phyloP scores from a whole-genome alignment of 2,888 invertebrate species.

The Aporophyla nigra region DNA sequence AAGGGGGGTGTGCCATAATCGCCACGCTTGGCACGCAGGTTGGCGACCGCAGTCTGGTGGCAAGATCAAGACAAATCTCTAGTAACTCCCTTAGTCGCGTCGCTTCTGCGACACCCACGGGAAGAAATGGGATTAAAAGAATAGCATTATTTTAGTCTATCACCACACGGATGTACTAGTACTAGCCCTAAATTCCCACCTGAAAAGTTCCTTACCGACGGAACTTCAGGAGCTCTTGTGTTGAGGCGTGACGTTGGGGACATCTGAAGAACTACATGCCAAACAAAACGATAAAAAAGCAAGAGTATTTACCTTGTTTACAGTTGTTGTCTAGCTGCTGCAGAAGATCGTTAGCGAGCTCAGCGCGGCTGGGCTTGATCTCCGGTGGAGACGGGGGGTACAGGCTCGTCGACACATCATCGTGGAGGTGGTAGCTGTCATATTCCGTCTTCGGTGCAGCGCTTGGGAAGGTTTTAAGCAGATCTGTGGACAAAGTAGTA shows the following conservation, averaged over 20 bases:
- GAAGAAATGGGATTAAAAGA: no score
- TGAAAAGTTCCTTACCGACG: neutral
- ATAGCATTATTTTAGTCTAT: no score
- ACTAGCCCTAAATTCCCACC: neutral
- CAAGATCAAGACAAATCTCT: no score
- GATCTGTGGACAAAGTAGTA: conserved; percentile 76
- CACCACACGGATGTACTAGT: no score
- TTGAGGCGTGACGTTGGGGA: neutral
- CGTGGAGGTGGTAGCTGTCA: conserved; percentile 76
- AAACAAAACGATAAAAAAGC: neutral
- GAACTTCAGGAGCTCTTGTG: neutral
- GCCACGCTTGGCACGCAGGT: no score
- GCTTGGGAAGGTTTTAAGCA: conserved; percentile 85
- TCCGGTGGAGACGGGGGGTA: conserved; percentile 87
- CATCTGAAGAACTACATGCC: neutral
- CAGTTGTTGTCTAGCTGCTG: conserved; percentile 93
- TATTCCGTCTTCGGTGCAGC: conserved; percentile 84
- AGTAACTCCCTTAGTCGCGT: no score
- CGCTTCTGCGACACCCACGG: no score
- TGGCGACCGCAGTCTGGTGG: no score
- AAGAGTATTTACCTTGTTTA: conserved; percentile 91
- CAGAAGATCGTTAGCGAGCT: conserved; percentile 92
- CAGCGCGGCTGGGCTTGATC: conserved; percentile 88
- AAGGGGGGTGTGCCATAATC: no score
- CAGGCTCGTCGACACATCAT: conserved; percentile 79